Conservation (phyloP, 2,888 invertebrate genomes). For the Heliconius charithonia region DNA sequence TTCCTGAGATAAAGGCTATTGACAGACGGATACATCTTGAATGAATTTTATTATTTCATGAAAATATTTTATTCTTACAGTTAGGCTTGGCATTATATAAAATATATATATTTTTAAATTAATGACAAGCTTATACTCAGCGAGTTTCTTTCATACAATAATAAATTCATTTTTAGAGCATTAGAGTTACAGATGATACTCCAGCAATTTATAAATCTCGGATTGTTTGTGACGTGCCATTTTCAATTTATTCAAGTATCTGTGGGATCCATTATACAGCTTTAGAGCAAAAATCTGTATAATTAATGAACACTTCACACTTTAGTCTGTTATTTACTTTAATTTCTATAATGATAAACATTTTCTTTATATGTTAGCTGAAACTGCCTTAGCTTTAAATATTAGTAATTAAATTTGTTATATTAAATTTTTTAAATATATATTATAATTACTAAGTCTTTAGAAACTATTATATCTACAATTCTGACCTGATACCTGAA, state of each 20-base stretch:
- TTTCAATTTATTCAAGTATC: constrained; percentile 45
- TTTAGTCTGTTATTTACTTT: constrained; percentile 21
- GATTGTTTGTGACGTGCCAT: constrained; percentile 43
- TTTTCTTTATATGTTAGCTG: constrained; percentile 19
- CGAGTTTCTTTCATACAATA: constrained; percentile 15
- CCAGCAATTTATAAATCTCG: constrained; percentile 42
- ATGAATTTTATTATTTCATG: not conserved
- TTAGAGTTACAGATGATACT: constrained; percentile 26
- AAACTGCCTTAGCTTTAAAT: not conserved
- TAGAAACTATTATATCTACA: too few species aligned
- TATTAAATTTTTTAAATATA: too few species aligned
- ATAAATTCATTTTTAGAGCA: constrained; percentile 26
- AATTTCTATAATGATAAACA: constrained; percentile 26
- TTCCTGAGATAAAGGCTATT: too few species aligned
- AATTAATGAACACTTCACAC: constrained; percentile 38
- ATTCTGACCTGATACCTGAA: too few species aligned
- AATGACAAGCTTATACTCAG: not conserved
- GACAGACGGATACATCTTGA: too few species aligned
- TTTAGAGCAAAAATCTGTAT: constrained; percentile 35
- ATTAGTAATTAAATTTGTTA: too few species aligned
- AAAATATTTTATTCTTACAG: not conserved
- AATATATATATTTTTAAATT: not conserved
- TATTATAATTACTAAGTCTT: too few species aligned
- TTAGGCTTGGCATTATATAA: not conserved
- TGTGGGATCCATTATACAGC: constrained; percentile 35